A percentile compares a stretch with the other conserved stretches of the same genome.
These are phyloP conservation scores for Penaeus japonicus DNA, from an alignment of 1,140 invertebrate genomes.

Conservation along the genomic window DNA sequence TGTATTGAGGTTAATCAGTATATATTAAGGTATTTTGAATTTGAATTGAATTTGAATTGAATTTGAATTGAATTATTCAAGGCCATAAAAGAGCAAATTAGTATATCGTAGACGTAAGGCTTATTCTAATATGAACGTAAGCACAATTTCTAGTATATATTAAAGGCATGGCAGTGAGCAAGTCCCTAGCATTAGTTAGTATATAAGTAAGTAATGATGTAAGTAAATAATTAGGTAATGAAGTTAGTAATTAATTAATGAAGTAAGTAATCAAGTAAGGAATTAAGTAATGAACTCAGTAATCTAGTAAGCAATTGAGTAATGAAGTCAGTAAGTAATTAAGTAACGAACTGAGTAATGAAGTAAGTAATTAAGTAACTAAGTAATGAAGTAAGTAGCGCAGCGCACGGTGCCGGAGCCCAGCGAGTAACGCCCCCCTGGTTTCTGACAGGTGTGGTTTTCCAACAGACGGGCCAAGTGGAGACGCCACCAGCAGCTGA, in stretches of 20 bases:
- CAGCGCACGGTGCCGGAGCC: neutral
- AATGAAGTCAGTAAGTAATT: neutral
- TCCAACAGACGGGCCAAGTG: slow-evolving; percentile 98
- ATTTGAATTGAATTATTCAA: no score
- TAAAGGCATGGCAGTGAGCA: no score
- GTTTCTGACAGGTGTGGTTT: slow-evolving; percentile 88
- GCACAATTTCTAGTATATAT: no score
- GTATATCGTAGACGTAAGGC: no score
- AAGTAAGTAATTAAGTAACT: neutral
- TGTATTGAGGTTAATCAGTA: no score
- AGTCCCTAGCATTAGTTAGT: no score
- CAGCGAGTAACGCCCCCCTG: slow-evolving; percentile 59
- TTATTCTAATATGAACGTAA: no score
- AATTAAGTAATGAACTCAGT: neutral
- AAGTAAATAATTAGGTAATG: neutral
- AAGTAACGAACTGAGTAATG: neutral
- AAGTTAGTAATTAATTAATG: neutral
- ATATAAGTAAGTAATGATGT: no score
- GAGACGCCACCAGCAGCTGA: slow-evolving; percentile 94
- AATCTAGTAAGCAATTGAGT: neutral
- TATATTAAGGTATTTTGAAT: no score
- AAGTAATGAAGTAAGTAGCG: neutral
- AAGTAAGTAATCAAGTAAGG: neutral
- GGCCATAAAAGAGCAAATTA: no score
- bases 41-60: no score